Evolutionary conservation across 2,797 vertebrate genomes (phyloP), one percentile per base, ranked within the genome.

Genomic region (Anniella stebbinsi): DNA sequence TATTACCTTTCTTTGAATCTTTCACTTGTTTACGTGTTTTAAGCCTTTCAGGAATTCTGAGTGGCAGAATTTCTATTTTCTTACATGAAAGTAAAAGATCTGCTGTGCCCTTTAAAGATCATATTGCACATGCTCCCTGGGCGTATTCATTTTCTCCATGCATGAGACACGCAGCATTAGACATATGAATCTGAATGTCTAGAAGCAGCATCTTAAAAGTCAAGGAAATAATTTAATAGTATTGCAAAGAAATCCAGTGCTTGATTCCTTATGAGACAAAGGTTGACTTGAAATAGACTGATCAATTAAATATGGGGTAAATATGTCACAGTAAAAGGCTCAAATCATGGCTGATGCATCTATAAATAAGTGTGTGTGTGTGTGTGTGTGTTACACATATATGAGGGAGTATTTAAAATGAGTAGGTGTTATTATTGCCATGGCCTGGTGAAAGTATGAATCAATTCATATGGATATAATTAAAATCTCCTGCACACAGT

Each of bases 181-280:
- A 92, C 9, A 91, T 84, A 89, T 94, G 93, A 93, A 41, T 84
- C 63, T 89, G 85, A 93, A 89, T 87, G 95, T 95, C 93, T 80
- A 30, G 80, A 96, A 77, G 84, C 33, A 88, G 33, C 87, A 91
- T 94, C 89, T 92, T 54, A 90, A 89, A 77, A 95, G 15, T 76
- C 84, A 94, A 94, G 80, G 41, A n/a, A 92, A 93, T 90, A 90
- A 75, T 92, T 88, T 66, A 89, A 73, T 87, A 91, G 86, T 70
- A 57, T 67, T 57, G 54, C 70, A 83, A 41, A 87, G 72, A 57
- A 87, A 84, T 84, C 30, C 23, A 45, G 5, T 78, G 70, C 9
- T 84, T 69, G 18, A 45, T 76, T 76, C 12, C 28, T 41, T 57
- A 72, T 5, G 76, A 73, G 54, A 72, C 66, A 72, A 80, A 54